Evolutionary conservation across 2,113 vertebrate genomes (phyloP).

Genomic region (Opisthocomus hoazin): DNA sequence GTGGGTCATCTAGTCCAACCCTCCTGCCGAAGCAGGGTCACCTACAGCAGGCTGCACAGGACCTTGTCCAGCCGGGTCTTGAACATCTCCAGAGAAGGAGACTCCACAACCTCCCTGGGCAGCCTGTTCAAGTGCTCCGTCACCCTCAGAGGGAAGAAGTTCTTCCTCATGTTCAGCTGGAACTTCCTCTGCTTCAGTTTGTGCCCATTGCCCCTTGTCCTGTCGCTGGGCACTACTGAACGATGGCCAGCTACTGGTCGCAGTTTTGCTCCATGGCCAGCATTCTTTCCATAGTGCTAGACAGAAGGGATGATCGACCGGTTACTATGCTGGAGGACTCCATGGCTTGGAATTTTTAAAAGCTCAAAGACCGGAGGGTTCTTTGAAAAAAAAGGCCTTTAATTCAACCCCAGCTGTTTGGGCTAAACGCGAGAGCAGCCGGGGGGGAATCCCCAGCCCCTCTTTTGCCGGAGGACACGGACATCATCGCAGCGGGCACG

Average conservation of each 20-base stretch:
- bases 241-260: background rate
- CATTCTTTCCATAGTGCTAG: background rate
- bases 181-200: too few species aligned
- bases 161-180: too few species aligned
- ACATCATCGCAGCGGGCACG: fast-evolving
- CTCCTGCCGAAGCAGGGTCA: too few species aligned
- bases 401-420: background rate
- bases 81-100: too few species aligned
- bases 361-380: background rate
- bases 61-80: too few species aligned
- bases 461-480: background rate
- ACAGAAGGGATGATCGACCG: background rate
- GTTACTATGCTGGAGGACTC: background rate
- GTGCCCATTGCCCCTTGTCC: too few species aligned
- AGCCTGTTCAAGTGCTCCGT: too few species aligned
- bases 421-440: background rate
- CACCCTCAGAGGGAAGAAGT: too few species aligned
- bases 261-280: background rate
- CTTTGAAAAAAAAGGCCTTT: background rate
- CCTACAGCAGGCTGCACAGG: too few species aligned
- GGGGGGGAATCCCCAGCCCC: background rate
- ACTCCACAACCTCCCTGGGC: too few species aligned
- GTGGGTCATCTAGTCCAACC: too few species aligned
- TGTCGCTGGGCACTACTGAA: too few species aligned
- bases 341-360: background rate